Evolutionary conservation across 1,140 invertebrate genomes (phyloP).

Genomic region (Penaeus japonicus): DNA sequence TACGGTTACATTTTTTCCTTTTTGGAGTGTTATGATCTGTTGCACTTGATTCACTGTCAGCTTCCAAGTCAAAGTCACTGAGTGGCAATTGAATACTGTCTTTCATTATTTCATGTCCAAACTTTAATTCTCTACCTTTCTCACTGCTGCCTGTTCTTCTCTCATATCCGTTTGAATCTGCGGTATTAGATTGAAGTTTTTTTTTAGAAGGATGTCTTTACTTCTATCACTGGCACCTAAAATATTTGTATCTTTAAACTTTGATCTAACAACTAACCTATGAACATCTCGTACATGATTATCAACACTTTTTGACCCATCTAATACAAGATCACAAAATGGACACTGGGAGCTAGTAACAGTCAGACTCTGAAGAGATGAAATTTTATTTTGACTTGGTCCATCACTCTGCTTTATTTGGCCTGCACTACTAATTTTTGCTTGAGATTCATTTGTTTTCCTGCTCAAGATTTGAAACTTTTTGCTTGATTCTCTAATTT

Average conservation of each 20-base stretch:
- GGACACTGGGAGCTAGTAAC: constrained; percentile 11
- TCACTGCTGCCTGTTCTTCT: constrained; percentile 6
- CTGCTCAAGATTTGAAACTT: too few species aligned
- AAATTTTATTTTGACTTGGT: background rate
- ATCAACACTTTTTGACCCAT: background rate
- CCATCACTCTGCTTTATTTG: background rate
- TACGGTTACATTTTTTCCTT: background rate
- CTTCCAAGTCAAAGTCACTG: too few species aligned
- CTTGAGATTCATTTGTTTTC: too few species aligned
- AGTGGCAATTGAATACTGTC: too few species aligned
- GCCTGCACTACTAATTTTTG: background rate
- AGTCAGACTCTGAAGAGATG: background rate
- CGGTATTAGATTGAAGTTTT: constrained; percentile 40
- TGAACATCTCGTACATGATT: constrained; percentile 23
- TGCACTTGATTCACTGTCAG: too few species aligned
- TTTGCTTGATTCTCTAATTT: too few species aligned
- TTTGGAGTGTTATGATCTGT: background rate
- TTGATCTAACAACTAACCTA: background rate
- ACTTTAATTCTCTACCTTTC: background rate
- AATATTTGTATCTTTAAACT: background rate
- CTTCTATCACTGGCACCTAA: background rate
- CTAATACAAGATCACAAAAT: constrained; percentile 13
- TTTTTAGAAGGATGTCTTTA: constrained; percentile 26
- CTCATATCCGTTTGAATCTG: background rate
- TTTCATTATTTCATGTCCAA: too few species aligned